phyloP scores from a whole-genome alignment of 2,113 vertebrate species.

The Diglossa brunneiventris region DNA sequence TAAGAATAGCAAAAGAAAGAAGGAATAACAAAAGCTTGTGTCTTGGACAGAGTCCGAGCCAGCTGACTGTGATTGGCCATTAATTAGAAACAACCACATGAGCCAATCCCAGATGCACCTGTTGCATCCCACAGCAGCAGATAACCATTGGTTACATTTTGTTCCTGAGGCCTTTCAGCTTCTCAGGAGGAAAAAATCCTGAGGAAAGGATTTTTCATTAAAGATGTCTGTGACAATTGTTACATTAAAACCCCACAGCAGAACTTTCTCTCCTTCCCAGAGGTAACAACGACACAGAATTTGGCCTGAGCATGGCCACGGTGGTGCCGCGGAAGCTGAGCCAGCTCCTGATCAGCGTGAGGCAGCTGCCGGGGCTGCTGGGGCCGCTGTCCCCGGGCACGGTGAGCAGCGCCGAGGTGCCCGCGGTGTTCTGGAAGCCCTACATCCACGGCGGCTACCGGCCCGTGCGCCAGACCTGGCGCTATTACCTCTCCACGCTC shows the following conservation, averaged over 20 bases:
- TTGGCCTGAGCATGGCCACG: slow-evolving; percentile 77
- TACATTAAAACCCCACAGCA: accelerated
- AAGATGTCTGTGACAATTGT: too few relatives aligned
- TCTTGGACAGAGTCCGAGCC: too few relatives aligned
- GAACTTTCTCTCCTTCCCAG: background rate
- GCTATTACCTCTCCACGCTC: slow-evolving; percentile 89
- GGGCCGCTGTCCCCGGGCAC: slow-evolving; percentile 81
- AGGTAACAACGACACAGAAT: accelerated
- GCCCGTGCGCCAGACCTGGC: slow-evolving; percentile 84
- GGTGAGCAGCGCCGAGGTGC: slow-evolving; percentile 83
- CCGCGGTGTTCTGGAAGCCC: slow-evolving; percentile 87
- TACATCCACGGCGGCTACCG: slow-evolving; percentile 90
- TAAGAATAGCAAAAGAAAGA: too few relatives aligned
- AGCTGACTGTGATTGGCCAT: too few relatives aligned
- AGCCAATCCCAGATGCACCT: too few relatives aligned
- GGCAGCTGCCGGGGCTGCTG: slow-evolving; percentile 80
- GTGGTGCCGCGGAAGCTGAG: slow-evolving; percentile 85
- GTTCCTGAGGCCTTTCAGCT: too few relatives aligned
- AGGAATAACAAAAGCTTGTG: too few relatives aligned
- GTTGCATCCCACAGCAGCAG: too few relatives aligned
- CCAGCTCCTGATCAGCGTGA: slow-evolving; percentile 78
- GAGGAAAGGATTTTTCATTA: too few relatives aligned
- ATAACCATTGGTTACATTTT: too few relatives aligned
- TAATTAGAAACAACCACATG: too few relatives aligned
- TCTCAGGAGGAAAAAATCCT: too few relatives aligned